A percentile compares a stretch with the other conserved stretches of the same genome.
Evolutionary conservation across 2,888 invertebrate species (phyloP).

Genomic region (Cerceris rybyensis): DNA sequence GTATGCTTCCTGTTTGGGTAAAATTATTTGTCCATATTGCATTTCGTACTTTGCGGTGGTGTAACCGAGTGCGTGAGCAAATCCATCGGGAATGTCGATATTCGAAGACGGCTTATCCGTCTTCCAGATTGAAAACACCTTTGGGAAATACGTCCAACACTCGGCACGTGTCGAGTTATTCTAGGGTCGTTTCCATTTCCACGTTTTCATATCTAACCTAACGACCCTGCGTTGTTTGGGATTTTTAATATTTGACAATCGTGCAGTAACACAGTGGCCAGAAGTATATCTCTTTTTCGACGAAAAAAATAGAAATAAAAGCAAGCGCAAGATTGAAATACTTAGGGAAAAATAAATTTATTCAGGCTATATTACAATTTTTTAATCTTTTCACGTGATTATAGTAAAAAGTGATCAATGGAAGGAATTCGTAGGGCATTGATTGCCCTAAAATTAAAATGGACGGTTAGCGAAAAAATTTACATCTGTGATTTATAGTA

Average conservation of each 20-base stretch:
- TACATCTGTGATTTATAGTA: too few species aligned
- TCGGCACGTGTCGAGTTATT: conserved; percentile 40
- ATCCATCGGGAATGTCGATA: conserved; percentile 49
- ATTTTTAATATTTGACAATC: conserved; percentile 20
- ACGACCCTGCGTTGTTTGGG: conserved; percentile 1
- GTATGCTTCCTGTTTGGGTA: background rate
- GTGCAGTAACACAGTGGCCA: background rate
- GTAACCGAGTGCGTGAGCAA: conserved; percentile 38
- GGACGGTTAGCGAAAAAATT: too few species aligned
- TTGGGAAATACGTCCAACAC: conserved; percentile 59
- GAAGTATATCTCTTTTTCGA: background rate
- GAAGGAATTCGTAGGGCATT: too few species aligned
- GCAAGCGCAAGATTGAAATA: background rate
- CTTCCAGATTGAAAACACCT: conserved; percentile 55
- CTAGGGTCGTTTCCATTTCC: conserved; percentile 42
- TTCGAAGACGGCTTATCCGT: conserved; percentile 39
- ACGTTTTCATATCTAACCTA: conserved; percentile 17
- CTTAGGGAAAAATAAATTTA: too few species aligned
- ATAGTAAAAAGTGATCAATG: too few species aligned
- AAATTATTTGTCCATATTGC: conserved; percentile 9
- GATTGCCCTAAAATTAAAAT: too few species aligned
- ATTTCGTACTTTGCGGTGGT: conserved; percentile 4
- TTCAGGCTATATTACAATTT: too few species aligned
- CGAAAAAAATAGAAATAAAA: background rate
- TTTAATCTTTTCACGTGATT: too few species aligned